These are phyloP conservation scores for Tethya wilhelma DNA, from an alignment of 37 sponge, comb jelly and placozoan genomes.

Conservation along the genomic window DNA sequence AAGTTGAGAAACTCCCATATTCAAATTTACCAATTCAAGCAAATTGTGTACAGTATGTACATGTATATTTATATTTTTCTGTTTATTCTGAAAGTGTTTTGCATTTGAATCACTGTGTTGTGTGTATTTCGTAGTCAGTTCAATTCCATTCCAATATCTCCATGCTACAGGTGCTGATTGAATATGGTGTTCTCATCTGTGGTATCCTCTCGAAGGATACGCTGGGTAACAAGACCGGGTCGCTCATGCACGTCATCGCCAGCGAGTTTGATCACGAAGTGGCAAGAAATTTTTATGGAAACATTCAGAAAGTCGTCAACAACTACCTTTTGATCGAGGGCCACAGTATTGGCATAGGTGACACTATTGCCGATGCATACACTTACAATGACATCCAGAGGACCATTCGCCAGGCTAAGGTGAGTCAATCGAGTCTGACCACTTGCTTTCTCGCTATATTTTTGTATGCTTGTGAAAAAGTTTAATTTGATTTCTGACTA, in stretches of 20 bases:
- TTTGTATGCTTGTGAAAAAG: neutral
- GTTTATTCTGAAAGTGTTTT: neutral
- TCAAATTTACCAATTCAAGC: neutral
- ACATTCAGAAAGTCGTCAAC: slow-evolving; percentile 97
- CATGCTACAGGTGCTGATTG: slow-evolving; percentile 88
- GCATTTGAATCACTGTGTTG: neutral
- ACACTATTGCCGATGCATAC: slow-evolving; percentile 95
- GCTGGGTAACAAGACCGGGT: slow-evolving; percentile 91
- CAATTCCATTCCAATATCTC: neutral
- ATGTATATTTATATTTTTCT: neutral
- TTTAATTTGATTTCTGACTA: neutral
- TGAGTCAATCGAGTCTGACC: slow-evolving; percentile 16
- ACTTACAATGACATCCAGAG: slow-evolving; percentile 96
- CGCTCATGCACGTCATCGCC: slow-evolving; percentile 93
- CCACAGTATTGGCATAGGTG: slow-evolving; percentile 99
- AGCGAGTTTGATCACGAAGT: slow-evolving; percentile 89
- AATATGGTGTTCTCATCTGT: slow-evolving; percentile 87
- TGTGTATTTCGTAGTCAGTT: neutral
- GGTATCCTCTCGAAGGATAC: slow-evolving; percentile 98
- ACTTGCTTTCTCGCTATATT: neutral
- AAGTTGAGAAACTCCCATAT: no score
- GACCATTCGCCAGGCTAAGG: slow-evolving; percentile 95
- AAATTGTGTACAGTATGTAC: neutral
- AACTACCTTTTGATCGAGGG: slow-evolving; percentile 96
- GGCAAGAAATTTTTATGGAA: slow-evolving; percentile 90